Evolutionary conservation across 2,797 vertebrate species (phyloP).

Genomic region (Streptopelia turtur): DNA sequence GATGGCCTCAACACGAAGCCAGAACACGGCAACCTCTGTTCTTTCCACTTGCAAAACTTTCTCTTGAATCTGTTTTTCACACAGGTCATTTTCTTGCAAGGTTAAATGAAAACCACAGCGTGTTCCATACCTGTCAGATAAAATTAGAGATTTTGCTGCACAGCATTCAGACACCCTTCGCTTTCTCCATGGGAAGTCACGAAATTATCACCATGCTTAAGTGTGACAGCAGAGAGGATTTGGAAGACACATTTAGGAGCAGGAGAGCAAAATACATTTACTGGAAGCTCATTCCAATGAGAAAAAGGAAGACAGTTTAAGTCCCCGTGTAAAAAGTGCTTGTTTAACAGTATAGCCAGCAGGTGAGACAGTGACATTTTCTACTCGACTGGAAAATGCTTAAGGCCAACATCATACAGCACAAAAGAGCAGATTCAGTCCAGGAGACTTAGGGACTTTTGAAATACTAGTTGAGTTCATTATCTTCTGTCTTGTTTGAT

Average conservation of each 20-base stretch:
- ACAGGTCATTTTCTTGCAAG: conserved; percentile 38
- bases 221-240: neutral
- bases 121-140: conserved; percentile 20
- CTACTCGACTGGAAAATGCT: neutral
- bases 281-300: neutral
- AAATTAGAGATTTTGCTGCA: conserved; percentile 4
- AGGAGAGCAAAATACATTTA: neutral
- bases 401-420: neutral
- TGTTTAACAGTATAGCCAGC: neutral
- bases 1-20: conserved; percentile 34
- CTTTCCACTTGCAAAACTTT: conserved; percentile 29
- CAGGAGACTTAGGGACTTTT: neutral
- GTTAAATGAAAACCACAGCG: neutral
- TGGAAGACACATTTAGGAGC: conserved; percentile 16
- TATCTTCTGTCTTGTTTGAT: neutral
- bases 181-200: neutral
- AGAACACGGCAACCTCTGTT: neutral
- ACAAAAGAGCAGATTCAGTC: neutral
- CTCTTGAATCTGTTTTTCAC: conserved; percentile 22
- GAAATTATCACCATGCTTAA: conserved; percentile 14
- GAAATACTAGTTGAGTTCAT: neutral
- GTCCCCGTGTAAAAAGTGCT: neutral
- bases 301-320: neutral
- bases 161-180: neutral
- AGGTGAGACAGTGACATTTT: neutral